Evolutionary conservation across 2,888 invertebrate species (phyloP), one percentile per base, ranked within the genome.

Genomic region (Melangyna quadrimaculata): DNA sequence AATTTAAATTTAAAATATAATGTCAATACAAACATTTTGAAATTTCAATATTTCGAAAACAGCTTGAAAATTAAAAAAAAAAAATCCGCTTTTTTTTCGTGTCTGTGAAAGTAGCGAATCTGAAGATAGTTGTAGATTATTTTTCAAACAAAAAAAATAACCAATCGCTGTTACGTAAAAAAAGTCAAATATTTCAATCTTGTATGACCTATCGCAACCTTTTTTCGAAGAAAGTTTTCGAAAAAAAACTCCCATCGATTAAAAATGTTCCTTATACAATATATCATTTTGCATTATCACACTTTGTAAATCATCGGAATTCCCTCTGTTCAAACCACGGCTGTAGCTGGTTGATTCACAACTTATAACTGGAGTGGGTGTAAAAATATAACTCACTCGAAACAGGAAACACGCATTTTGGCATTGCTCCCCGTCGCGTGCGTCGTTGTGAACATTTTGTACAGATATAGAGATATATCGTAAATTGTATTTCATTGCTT

Each of bases 401-500:
- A 32, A n/a, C n/a, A n/a, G 24, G 51, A 32, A 57, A 43, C 48
- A 78, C 67, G 78, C 72, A 22, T 37, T 74, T 51, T 32, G 35
- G 24, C 53, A 12, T 35, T 37, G 37, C 12, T 29, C n/a, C 59
- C 53, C n/a, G 17, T 37, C n/a, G 37, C 17, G 24, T 35, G n/a
- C 27, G 17, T 14, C n/a, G 17, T 37, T 14, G 37, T 24, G 24
- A 43, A 19, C 27, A 22, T 14, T 24, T 12, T 45, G n/a, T n/a
- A n/a, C n/a, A 72, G 8, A 9, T 17, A 40, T 10, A n/a, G n/a
- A n/a, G n/a, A n/a, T n/a, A n/a, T 12, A 35, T 12, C 35, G 12
- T 40, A n/a, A 4, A 40, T 17, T 37, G 17, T 17, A 37, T 22
- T 6, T 10, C 22, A 27, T 24, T 53, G 37, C 63, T 32, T 19